These are phyloP conservation scores for Fukomys damarensis DNA, from an alignment of 2,113 vertebrate species.

Conservation along the genomic window DNA sequence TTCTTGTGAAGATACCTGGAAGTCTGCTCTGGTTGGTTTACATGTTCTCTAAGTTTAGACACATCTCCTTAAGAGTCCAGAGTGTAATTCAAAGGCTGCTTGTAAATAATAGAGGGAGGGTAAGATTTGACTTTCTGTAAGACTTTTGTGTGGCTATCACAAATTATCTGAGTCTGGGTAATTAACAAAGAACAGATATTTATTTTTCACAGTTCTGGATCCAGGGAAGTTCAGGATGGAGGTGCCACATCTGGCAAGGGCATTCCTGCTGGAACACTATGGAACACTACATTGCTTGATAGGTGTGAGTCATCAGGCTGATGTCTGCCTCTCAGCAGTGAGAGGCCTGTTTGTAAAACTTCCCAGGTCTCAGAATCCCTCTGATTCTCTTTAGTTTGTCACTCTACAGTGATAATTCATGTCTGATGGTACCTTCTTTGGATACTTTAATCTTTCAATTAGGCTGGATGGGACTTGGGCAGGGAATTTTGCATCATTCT, in stretches of 20 bases:
- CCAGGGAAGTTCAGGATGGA: background rate
- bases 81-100: background rate
- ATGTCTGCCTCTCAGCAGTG: accelerated
- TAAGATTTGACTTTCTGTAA: too few species aligned
- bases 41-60: background rate
- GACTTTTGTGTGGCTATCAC: background rate
- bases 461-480: background rate
- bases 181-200: background rate
- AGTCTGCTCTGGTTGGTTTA: background rate
- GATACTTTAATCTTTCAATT: background rate
- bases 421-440: too few species aligned
- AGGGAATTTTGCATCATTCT: too few species aligned
- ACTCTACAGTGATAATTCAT: background rate
- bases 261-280: too few species aligned
- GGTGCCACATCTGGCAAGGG: too few species aligned
- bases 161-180: background rate
- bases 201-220: background rate
- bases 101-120: background rate
- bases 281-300: accelerated
- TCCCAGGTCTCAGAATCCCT: background rate
- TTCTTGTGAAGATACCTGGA: background rate
- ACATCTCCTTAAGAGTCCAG: background rate
- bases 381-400: background rate
- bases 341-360: background rate
- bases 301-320: accelerated